A percentile compares a stretch with the other conserved stretches of the same genome.
Conservation (phyloP, 2,113 vertebrate species). For the Pelmatolapia mariae region DNA sequence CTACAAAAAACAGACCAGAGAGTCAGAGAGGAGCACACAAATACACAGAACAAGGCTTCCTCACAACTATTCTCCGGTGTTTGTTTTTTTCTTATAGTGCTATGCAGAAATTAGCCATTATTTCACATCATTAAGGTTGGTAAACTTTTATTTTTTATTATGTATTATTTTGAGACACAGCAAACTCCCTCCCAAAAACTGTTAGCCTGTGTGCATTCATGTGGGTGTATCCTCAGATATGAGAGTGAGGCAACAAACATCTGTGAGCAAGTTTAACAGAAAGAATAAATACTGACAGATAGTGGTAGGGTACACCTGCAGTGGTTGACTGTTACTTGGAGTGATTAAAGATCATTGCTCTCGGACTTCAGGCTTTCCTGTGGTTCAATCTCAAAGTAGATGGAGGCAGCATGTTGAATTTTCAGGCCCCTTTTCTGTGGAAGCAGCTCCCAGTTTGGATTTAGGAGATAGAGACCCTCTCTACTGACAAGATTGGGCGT, state of each 20-base stretch:
- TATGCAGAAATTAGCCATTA: slow-evolving; percentile 24
- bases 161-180: not conserved
- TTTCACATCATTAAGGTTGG: slow-evolving; percentile 6
- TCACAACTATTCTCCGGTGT: not conserved
- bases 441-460: not conserved
- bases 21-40: not conserved
- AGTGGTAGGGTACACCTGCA: not conserved
- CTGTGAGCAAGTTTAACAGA: not conserved
- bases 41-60: not conserved
- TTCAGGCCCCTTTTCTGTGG: not conserved
- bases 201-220: not conserved
- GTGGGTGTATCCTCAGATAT: not conserved
- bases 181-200: not conserved
- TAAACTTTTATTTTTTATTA: not conserved
- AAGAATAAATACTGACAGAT: not conserved
- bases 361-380: not conserved
- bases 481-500: not conserved
- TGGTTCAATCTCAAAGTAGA: not conserved
- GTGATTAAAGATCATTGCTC: not conserved
- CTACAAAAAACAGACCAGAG: not conserved
- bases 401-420: not conserved
- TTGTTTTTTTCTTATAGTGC: not conserved
- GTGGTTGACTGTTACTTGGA: not conserved
- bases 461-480: not conserved
- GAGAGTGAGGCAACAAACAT: not conserved